These are phyloP conservation scores for Carollia perspicillata DNA, from an alignment of 2,113 vertebrate genomes.

Conservation along the genomic window DNA sequence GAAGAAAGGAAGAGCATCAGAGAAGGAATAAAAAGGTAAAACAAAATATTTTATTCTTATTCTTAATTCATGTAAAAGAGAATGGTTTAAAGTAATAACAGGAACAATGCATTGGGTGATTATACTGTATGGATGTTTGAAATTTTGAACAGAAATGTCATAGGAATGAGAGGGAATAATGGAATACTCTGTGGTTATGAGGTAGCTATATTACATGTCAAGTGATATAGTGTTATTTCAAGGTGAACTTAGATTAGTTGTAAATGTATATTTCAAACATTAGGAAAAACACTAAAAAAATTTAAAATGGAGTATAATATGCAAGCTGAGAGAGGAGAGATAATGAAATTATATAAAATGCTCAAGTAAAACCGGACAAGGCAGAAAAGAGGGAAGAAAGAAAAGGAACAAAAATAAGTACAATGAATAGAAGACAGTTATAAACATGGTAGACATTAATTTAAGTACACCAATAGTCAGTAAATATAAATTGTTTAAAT, in stretches of 20 bases:
- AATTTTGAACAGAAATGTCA: background rate
- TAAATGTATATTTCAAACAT: background rate
- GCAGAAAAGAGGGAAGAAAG: background rate
- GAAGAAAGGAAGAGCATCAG: background rate
- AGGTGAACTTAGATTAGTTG: background rate
- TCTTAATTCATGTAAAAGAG: background rate
- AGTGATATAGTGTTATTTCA: background rate
- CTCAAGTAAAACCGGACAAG: background rate
- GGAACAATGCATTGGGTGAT: background rate
- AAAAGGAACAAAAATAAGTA: background rate
- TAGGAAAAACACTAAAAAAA: background rate
- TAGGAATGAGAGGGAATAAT: background rate
- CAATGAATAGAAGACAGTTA: background rate
- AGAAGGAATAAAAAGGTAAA: background rate
- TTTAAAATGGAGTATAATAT: background rate
- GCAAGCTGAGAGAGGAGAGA: background rate
- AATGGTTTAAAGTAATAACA: background rate
- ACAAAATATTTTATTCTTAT: background rate
- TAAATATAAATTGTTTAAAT: background rate
- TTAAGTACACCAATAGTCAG: background rate
- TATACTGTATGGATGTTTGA: background rate
- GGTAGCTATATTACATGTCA: background rate
- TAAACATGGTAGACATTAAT: background rate
- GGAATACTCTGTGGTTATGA: background rate
- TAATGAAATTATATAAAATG: background rate